Base-by-base conservation (phyloP, 2,888 invertebrate genomes). In the Amphipyra berbera region DNA sequence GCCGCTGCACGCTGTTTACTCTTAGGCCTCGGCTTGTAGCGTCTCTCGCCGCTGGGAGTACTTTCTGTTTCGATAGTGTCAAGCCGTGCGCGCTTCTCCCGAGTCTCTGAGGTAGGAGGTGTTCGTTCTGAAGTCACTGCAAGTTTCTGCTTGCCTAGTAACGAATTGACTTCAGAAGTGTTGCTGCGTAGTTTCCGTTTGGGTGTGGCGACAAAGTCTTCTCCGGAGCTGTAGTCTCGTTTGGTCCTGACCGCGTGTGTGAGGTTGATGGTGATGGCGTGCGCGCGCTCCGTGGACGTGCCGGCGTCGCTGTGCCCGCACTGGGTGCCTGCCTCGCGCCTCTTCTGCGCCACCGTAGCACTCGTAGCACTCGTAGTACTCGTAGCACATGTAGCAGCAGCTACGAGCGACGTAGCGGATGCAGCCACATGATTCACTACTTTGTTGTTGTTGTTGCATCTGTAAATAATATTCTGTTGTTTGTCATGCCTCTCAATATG, bases 281-380 rank as follows among this genome's bases (percentile, higher is more conserved):
- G 14, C 37, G 42, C 10, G 4, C 15, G 27, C 9, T 12, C 42
- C 8, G 44, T 13, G 38, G 12, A 9, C 2, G 38, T 38, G 38
- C 9, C 13, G 8, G 45, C 30, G 2, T 38, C 38, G 5, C 15
- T 12, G 13, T 13, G 12, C 14, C n/a, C 38, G 44, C 59, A 41
- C 57, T 72, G 68, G 27, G 73, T 47, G 50, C 41, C 33, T 1
- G 58, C 13, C 2, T 30, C 46, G 56, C 33, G 6, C 14, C 1
- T 6, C 13, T 21, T 40, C 0, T 21, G 21, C 21, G 21, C 2
- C 21, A 2, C 21, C 21, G 21, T 21, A 21, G 30, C 30, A 7
- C 4, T 30, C 30, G 30, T 30, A 30, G 30, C 30, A 7, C 30
- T 30, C 30, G 27, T 30, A 30, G 27, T 6, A 30, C 27, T 30